phyloP scores from a whole-genome alignment of 1,140 invertebrate genomes.

The Cydia pomonella region DNA sequence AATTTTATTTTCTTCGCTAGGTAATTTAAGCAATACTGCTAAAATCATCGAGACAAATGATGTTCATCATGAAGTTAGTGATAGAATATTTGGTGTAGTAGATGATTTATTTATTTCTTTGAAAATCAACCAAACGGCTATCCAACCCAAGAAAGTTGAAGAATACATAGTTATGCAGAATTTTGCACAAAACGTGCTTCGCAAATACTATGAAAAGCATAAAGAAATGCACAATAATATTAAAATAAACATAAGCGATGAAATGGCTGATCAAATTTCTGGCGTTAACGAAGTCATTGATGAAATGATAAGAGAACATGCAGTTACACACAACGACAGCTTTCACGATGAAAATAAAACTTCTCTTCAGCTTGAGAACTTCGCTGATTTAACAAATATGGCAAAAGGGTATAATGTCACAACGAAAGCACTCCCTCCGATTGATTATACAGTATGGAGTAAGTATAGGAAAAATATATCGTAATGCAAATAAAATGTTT shows the following conservation, averaged over 20 bases:
- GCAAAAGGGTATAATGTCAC: background rate
- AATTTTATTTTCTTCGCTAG: background rate
- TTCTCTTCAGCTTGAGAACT: background rate
- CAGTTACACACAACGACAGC: background rate
- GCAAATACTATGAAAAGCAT: background rate
- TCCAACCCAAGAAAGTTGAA: background rate
- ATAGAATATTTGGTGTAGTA: background rate
- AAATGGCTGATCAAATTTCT: slow-evolving; percentile 6
- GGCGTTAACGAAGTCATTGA: background rate
- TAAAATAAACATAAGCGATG: background rate
- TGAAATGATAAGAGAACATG: slow-evolving; percentile 17
- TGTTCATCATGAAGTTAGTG: background rate
- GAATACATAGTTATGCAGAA: slow-evolving; percentile 1
- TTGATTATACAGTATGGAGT: background rate
- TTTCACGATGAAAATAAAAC: background rate
- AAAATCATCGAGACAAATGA: background rate
- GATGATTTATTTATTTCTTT: slow-evolving; percentile 7
- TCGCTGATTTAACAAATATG: background rate
- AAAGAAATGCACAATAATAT: slow-evolving; percentile 16
- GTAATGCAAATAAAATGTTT: too few species aligned
- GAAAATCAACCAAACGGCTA: background rate
- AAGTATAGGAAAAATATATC: background rate
- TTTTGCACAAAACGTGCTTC: background rate
- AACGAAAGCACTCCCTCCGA: background rate
- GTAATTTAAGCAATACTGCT: background rate